phyloP scores from a whole-genome alignment of 2,888 invertebrate genomes.

The Pollenia amentaria region DNA sequence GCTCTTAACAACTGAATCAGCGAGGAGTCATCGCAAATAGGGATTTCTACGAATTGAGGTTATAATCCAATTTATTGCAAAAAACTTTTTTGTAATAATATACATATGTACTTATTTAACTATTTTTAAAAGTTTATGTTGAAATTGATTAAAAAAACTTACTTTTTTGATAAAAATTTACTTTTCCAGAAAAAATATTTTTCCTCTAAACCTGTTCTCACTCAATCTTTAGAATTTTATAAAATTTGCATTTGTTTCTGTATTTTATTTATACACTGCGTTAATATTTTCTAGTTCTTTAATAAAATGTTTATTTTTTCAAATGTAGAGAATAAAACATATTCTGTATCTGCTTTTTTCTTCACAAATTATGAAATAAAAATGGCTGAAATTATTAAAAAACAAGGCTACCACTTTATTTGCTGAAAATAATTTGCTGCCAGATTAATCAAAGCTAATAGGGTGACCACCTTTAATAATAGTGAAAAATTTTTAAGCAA shows the following conservation, averaged over 20 bases:
- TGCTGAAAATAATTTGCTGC: neutral
- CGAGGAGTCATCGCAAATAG: neutral
- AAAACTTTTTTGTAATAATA: no score
- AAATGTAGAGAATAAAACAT: neutral
- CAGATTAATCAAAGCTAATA: neutral
- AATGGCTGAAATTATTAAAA: slow-evolving; percentile 43
- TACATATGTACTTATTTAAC: no score
- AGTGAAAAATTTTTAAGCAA: no score
- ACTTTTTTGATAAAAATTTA: neutral
- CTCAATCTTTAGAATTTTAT: neutral
- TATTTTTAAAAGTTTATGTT: no score
- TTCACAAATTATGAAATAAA: slow-evolving; percentile 52
- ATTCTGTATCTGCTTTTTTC: slow-evolving; percentile 26
- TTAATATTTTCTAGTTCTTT: neutral
- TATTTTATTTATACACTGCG: neutral
- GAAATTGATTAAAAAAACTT: neutral
- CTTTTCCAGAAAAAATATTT: no score
- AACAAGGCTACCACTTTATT: neutral
- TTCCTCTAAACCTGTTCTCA: neutral
- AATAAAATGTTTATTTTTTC: neutral
- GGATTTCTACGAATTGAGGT: neutral
- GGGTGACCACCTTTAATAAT: no score
- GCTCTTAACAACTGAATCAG: no score
- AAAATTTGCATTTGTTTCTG: neutral
- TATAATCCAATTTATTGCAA: neutral